Evolutionary conservation across 2,888 invertebrate genomes (phyloP).

Genomic region (Amblyteles armatorius): DNA sequence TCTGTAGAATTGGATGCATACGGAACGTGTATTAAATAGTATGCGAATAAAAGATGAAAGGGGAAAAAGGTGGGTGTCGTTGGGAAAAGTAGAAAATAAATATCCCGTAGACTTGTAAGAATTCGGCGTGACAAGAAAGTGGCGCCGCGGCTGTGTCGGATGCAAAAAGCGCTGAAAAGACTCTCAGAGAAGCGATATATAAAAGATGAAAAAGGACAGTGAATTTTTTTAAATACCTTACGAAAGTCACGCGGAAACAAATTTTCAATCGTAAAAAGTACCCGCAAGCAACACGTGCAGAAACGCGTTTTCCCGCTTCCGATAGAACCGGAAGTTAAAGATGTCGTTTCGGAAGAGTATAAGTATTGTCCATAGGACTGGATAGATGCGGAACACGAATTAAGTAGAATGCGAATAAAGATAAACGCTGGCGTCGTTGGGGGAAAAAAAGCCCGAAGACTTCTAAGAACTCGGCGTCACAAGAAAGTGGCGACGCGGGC

Average conservation of each 20-base stretch:
- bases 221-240: neutral
- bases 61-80: neutral
- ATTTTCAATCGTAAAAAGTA: neutral
- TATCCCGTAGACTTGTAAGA: constrained; percentile 7
- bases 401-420: neutral
- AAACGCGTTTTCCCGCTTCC: too few species aligned
- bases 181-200: neutral
- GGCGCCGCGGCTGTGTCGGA: neutral
- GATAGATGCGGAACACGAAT: neutral
- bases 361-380: too few species aligned
- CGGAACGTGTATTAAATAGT: neutral
- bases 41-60: neutral
- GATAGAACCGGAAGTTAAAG: too few species aligned
- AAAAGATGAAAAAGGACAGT: neutral
- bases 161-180: neutral
- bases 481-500: neutral
- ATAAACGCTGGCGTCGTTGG: neutral
- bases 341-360: too few species aligned
- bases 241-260: neutral
- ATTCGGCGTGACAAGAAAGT: neutral
- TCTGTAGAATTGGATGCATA: neutral
- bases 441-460: neutral
- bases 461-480: neutral
- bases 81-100: neutral
- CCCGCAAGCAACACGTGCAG: neutral